Conservation (phyloP, 2,888 invertebrate genomes). For the Dynastes tityus region DNA sequence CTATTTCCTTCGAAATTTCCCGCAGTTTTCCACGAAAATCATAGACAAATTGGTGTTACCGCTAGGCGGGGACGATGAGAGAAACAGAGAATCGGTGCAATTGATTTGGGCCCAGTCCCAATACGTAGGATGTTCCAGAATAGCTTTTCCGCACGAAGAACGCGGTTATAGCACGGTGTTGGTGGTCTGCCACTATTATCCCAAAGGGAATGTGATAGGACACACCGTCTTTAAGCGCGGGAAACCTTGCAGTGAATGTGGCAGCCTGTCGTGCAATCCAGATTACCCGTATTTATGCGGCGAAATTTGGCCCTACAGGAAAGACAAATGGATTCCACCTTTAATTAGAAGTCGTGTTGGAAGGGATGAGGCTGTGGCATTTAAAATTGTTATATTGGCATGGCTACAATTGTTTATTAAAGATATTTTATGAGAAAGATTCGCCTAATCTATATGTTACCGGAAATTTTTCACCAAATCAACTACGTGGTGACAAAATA, state of each 20-base stretch:
- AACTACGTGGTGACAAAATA: no score
- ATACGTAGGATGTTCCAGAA: constrained; percentile 28
- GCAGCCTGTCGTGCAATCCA: background rate
- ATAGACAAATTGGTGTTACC: background rate
- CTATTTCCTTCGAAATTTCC: background rate
- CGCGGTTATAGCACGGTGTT: constrained; percentile 1
- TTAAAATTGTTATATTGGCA: no score
- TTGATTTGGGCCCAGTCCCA: background rate
- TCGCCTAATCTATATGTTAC: no score
- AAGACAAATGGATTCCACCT: constrained; percentile 15
- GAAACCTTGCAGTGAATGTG: constrained; percentile 24
- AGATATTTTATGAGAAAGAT: no score
- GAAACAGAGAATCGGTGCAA: constrained; percentile 18
- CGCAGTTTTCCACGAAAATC: background rate
- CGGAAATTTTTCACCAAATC: no score
- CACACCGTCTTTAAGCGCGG: constrained; percentile 20
- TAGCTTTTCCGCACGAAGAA: background rate
- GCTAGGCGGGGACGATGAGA: background rate
- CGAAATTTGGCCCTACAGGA: background rate
- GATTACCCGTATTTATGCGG: background rate
- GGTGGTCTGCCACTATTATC: constrained; percentile 38
- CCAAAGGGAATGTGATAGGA: background rate
- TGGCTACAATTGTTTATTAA: no score
- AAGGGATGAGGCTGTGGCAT: background rate
- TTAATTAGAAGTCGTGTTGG: background rate